These are phyloP conservation scores for Lophura swinhoii DNA, from an alignment of 2,797 vertebrate species.

Conservation along the genomic window DNA sequence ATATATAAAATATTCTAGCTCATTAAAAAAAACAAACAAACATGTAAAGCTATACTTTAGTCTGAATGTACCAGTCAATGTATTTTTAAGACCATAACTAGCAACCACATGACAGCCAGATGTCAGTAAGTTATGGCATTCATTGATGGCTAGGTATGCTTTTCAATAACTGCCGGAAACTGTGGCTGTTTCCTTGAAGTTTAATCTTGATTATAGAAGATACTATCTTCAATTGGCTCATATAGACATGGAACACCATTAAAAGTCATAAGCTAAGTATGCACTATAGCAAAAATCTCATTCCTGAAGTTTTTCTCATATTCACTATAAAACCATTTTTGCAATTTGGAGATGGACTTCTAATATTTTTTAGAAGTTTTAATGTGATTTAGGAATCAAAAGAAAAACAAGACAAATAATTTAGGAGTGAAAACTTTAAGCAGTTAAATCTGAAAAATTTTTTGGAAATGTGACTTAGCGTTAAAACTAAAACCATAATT, in stretches of 20 bases:
- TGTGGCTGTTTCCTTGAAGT: neutral
- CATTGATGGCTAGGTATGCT: neutral
- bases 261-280: neutral
- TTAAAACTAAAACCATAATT: neutral
- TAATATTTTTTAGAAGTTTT: neutral
- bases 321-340: neutral
- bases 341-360: neutral
- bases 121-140: neutral
- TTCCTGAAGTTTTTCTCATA: neutral
- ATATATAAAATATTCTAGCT: neutral
- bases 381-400: neutral
- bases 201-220: neutral
- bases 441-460: neutral
- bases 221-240: neutral
- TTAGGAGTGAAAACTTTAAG: neutral
- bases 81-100: slow-evolving; percentile 25
- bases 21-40: neutral
- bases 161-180: neutral
- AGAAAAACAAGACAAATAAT: neutral
- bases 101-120: neutral
- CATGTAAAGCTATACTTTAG: neutral
- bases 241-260: neutral
- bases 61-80: neutral
- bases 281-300: neutral
- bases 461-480: neutral